A percentile compares a stretch with the other conserved stretches of the same genome.
phyloP scores from a whole-genome alignment of 2,113 vertebrate species.

The Equus quagga region DNA sequence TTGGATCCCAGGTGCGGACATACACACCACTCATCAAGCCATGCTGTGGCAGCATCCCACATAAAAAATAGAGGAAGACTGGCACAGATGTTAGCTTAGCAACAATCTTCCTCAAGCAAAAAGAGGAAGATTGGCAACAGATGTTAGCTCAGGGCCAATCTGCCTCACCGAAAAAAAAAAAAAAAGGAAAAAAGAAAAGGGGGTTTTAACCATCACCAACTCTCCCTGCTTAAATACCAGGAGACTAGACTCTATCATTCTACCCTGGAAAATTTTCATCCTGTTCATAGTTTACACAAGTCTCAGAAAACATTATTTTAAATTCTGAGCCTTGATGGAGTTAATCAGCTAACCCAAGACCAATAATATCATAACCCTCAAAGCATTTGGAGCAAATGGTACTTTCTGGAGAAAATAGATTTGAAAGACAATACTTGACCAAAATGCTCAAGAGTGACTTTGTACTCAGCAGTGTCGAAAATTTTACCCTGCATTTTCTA shows the following conservation, averaged over 20 bases:
- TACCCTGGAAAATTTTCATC: neutral
- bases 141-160: no score
- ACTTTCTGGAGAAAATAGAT: conserved; percentile 41
- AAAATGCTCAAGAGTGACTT: neutral
- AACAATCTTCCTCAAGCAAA: no score
- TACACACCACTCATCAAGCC: no score
- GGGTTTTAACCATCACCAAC: neutral
- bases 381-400: conserved; percentile 15
- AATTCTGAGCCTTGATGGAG: conserved; percentile 32
- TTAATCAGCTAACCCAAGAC: neutral
- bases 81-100: no score
- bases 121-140: no score
- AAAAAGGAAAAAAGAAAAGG: no score
- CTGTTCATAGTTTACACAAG: neutral
- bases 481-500: neutral
- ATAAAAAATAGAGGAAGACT: no score
- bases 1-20: no score
- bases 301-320: conserved; percentile 48
- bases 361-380: conserved; percentile 26
- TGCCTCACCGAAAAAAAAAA: no score
- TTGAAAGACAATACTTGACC: conserved; percentile 17
- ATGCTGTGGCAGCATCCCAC: no score
- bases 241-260: neutral
- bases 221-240: conserved; percentile 2
- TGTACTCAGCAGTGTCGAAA: neutral